Percentiles rank a stretch among this genome's conserved stretches.
These are phyloP conservation scores for Abrostola triplasia DNA, from an alignment of 2,888 invertebrate species.

Conservation along the genomic window DNA sequence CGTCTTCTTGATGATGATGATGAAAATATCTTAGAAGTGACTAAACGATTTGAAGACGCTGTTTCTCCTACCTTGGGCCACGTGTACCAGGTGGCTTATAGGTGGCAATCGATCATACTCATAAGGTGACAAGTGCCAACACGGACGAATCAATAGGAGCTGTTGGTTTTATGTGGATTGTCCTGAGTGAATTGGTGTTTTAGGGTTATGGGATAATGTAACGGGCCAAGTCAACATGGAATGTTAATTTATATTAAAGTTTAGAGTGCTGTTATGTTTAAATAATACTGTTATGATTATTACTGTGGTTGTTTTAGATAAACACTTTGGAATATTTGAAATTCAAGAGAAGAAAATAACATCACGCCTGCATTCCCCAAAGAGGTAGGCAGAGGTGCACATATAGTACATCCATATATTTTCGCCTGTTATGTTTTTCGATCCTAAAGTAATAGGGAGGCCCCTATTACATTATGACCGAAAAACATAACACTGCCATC, in stretches of 20 bases:
- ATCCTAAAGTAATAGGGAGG: too few relatives aligned
- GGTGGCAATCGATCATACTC: constrained; percentile 69
- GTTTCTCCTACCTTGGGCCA: constrained; percentile 22
- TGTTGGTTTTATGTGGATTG: constrained; percentile 49
- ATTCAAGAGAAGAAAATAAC: too few relatives aligned
- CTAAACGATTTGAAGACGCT: not conserved
- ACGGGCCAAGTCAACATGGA: not conserved
- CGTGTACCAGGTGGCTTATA: constrained; percentile 60
- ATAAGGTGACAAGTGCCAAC: constrained; percentile 62
- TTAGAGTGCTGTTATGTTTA: not conserved
- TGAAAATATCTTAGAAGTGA: not conserved
- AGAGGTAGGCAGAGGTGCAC: too few relatives aligned
- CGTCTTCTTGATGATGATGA: too few relatives aligned
- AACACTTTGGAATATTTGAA: too few relatives aligned
- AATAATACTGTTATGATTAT: too few relatives aligned
- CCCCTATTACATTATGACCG: too few relatives aligned
- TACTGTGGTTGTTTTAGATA: too few relatives aligned
- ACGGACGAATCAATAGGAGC: constrained; percentile 56
- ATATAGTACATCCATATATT: too few relatives aligned
- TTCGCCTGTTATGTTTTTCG: too few relatives aligned
- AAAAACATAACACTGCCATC: too few relatives aligned
- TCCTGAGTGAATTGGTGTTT: constrained; percentile 43
- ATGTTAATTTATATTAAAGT: not conserved
- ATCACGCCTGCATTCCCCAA: too few relatives aligned
- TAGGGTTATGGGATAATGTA: constrained; percentile 14